Evolutionary conservation across 2,113 vertebrate genomes (phyloP).

Genomic region (Ictalurus furcatus): DNA sequence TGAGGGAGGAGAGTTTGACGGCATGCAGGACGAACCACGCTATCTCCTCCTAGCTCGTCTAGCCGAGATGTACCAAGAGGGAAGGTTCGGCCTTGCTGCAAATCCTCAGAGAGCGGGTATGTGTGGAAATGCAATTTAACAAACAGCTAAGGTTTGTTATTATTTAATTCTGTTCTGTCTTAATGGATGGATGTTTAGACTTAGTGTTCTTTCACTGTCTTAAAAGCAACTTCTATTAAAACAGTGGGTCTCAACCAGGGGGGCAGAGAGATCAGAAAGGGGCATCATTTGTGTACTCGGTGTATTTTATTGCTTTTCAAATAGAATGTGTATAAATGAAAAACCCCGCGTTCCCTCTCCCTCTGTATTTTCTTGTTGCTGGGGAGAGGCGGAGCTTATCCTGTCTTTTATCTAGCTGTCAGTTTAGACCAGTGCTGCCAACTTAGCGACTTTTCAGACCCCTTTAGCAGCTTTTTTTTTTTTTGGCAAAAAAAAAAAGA

Average conservation of each 20-base stretch:
- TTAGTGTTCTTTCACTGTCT: background rate
- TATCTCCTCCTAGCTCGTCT: constrained; percentile 86
- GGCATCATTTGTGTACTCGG: no score
- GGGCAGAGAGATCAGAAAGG: no score
- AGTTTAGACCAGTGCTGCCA: no score
- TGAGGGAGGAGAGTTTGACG: constrained; percentile 92
- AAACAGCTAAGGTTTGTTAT: background rate
- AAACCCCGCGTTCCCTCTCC: no score
- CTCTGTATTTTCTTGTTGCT: no score
- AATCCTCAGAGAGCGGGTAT: constrained; percentile 88
- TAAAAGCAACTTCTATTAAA: background rate
- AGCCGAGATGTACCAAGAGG: constrained; percentile 85
- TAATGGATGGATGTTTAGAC: background rate
- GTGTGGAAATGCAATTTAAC: background rate
- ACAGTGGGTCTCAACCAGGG: background rate
- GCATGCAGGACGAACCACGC: constrained; percentile 87
- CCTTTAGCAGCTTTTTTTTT: no score
- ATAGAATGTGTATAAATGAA: no score
- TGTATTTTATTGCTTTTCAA: no score
- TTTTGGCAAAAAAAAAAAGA: no score
- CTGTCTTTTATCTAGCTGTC: no score
- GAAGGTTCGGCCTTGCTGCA: constrained; percentile 75
- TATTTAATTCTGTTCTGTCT: background rate
- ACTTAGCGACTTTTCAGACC: no score
- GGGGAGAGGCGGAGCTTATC: no score